phyloP scores from a whole-genome alignment of 2,113 vertebrate species.

The Parus major region DNA sequence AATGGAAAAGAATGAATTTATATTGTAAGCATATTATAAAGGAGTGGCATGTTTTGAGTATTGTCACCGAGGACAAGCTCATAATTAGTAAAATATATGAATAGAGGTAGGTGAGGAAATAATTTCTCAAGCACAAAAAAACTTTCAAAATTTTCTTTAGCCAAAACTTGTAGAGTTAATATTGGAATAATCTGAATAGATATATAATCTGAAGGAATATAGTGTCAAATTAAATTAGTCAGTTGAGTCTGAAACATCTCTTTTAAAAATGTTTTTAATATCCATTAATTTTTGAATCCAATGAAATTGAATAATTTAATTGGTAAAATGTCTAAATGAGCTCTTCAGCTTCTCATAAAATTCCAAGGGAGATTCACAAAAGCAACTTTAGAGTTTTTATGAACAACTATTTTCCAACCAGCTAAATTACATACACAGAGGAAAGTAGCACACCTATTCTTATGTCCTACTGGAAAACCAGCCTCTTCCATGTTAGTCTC shows the following conservation, averaged over 20 bases:
- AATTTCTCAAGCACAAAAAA: background rate
- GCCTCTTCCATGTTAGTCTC: background rate
- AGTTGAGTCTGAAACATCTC: background rate
- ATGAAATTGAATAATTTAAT: background rate
- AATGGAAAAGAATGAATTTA: background rate
- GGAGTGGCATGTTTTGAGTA: background rate
- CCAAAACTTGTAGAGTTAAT: background rate
- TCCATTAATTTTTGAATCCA: background rate
- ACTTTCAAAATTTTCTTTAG: background rate
- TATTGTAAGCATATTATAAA: background rate
- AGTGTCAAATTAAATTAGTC: background rate
- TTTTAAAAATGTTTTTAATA: background rate
- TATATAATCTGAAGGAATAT: background rate
- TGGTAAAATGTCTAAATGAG: background rate
- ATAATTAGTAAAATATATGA: background rate
- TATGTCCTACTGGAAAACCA: background rate
- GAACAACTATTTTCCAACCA: background rate
- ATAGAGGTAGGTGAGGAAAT: background rate
- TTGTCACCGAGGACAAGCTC: background rate
- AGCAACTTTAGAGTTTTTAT: background rate
- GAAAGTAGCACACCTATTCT: background rate
- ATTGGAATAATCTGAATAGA: background rate
- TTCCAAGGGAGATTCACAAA: background rate
- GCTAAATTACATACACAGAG: background rate
- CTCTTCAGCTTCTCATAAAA: background rate